Conservation (phyloP, 2,113 vertebrate species). For the Caranx melampygus region DNA sequence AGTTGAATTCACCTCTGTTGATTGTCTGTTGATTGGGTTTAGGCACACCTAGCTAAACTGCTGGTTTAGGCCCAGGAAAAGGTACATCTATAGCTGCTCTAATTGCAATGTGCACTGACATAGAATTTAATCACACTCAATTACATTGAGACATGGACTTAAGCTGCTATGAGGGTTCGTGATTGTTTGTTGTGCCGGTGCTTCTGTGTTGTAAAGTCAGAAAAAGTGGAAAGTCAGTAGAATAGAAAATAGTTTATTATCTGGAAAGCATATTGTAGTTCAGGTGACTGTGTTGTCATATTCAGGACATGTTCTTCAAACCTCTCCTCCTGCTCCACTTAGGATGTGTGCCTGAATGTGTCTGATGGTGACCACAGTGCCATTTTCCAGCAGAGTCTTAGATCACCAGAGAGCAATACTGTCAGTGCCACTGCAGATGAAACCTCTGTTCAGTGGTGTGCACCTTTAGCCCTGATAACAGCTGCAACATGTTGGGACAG, state of each 20-base stretch:
- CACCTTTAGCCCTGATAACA: not conserved
- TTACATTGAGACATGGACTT: too few species aligned
- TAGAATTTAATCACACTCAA: too few species aligned
- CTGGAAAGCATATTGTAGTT: not conserved
- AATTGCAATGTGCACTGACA: not conserved
- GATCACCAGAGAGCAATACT: not conserved
- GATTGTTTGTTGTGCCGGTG: too few species aligned
- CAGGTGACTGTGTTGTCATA: not conserved
- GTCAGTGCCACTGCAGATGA: not conserved
- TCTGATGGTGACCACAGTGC: slow-evolving; percentile 3
- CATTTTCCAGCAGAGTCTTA: not conserved
- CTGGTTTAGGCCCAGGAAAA: too few species aligned
- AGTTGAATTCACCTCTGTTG: too few species aligned
- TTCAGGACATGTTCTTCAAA: too few species aligned
- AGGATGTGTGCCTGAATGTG: not conserved
- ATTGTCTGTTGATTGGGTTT: too few species aligned
- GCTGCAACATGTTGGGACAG: not conserved
- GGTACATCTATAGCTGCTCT: too few species aligned
- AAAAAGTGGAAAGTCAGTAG: too few species aligned
- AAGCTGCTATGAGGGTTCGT: too few species aligned
- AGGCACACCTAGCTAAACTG: too few species aligned
- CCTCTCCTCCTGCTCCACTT: not conserved
- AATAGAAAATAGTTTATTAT: not conserved
- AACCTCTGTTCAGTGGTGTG: not conserved
- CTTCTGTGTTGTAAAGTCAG: too few species aligned